Base-by-base conservation (phyloP, 92 coral and sea anemone genomes). In the Meandrina meandrites region DNA sequence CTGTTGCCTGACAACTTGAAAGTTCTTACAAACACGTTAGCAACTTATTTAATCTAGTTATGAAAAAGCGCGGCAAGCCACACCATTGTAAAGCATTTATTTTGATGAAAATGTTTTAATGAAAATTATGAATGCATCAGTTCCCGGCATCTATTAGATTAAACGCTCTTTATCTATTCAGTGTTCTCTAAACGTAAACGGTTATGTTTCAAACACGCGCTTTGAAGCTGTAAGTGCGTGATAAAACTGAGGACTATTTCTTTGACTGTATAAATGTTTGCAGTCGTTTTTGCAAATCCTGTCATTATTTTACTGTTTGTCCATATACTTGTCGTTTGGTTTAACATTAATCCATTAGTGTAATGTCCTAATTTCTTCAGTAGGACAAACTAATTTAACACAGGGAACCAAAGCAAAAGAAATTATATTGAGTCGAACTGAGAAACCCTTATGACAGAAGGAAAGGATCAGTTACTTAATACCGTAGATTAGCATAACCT, bases 1-100 rank as follows among this genome's bases (percentile, higher is more conserved):
- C 45, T 62, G 88, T 85, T 76, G 88, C 88, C 82, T 58, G 76
- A 85, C 88, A 85, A 85, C 88, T 76, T 28, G 21, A 77, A 58
- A 66, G 75, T 77, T 85, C 88, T 76, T 85, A 48, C 88, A 85
- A 85, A 77, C 88, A 85, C 76, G 74, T 62, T 76, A 66, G 40
- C 73, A 85, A 77, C 76, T 73, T 54, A 73, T 73, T 85, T 31
- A 76, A 76, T 58, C 76, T 74, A 57, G 60, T 62, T 60, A 76
- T 85, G 82, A 85, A 76, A 72, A 85, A 85, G 74, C 24, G 45
- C 62, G 76, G 66, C 40, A 85, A 76, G 75, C 48, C n/a, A 31
- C 34, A 45, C 70, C 58, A 84, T 85, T 85, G 82, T 62, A 74
- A 19, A 34, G 16, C 74, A 77, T 85, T 85, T 45, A 85, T 74